phyloP scores from a whole-genome alignment of 2,113 vertebrate genomes.

The Brachionichthys hirsutus region DNA sequence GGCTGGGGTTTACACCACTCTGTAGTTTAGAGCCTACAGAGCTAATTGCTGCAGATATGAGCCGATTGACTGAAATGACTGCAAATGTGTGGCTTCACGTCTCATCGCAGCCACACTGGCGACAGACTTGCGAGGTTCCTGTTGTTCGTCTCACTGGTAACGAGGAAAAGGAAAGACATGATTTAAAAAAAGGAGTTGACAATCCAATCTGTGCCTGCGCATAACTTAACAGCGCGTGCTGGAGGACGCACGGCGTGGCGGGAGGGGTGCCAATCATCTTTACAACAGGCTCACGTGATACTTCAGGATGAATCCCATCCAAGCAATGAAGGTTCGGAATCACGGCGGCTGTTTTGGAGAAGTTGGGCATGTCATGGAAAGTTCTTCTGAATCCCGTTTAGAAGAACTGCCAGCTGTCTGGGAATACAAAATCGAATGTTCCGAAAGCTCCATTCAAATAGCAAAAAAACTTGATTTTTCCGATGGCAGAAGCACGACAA shows the following conservation, averaged over 20 bases:
- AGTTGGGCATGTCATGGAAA: too few relatives aligned
- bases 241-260: background rate
- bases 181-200: slow-evolving; percentile 12
- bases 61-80: slow-evolving; percentile 29
- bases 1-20: background rate
- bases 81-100: slow-evolving; percentile 20
- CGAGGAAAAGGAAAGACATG: slow-evolving; percentile 8
- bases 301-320: too few relatives aligned
- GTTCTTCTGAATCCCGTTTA: too few relatives aligned
- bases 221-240: slow-evolving; percentile 12
- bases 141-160: slow-evolving; percentile 42
- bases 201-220: slow-evolving; percentile 14
- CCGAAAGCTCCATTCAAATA: slow-evolving; percentile 1
- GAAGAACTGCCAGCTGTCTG: slow-evolving; percentile 5
- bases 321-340: too few relatives aligned
- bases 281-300: too few relatives aligned
- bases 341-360: too few relatives aligned
- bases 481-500: background rate
- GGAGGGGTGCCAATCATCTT: background rate
- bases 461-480: slow-evolving; percentile 2
- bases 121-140: slow-evolving; percentile 40
- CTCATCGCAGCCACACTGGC: slow-evolving; percentile 13
- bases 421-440: background rate
- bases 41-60: slow-evolving; percentile 32
- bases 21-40: background rate